phyloP scores from a whole-genome alignment of 2,797 vertebrate genomes.

The Sebastes dallii region DNA sequence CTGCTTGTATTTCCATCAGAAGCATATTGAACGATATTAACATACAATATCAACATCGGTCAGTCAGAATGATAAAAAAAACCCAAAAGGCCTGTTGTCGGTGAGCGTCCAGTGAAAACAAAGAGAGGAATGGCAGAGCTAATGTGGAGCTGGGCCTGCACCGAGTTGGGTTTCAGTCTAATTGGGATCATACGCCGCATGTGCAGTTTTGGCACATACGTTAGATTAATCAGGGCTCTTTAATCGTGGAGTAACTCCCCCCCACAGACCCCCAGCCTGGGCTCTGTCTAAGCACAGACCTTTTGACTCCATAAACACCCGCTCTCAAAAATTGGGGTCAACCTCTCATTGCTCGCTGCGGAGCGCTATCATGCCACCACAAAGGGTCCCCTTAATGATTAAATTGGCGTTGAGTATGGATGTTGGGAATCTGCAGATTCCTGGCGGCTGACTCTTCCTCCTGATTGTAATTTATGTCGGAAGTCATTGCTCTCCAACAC shows the following conservation, averaged over 20 bases:
- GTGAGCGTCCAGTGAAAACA: slow-evolving; percentile 89
- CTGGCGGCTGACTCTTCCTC: slow-evolving; percentile 78
- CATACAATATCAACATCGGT: neutral
- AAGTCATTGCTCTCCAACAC: slow-evolving; percentile 76
- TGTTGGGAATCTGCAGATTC: slow-evolving; percentile 82
- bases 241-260: slow-evolving; percentile 82
- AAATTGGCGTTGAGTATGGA: slow-evolving; percentile 83
- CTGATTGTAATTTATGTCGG: slow-evolving; percentile 85
- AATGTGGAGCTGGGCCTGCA: slow-evolving; percentile 82
- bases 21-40: no score
- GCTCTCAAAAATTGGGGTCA: slow-evolving; percentile 83
- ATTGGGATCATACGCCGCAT: slow-evolving; percentile 92
- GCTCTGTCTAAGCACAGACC: slow-evolving; percentile 84
- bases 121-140: slow-evolving; percentile 83
- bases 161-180: slow-evolving; percentile 89
- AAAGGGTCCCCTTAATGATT: slow-evolving; percentile 82
- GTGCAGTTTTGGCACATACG: slow-evolving; percentile 87
- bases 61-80: slow-evolving; percentile 65
- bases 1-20: neutral
- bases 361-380: slow-evolving; percentile 68
- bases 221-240: slow-evolving; percentile 89
- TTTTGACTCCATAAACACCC: slow-evolving; percentile 89
- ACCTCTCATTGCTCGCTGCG: slow-evolving; percentile 50
- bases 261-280: slow-evolving; percentile 74
- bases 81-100: slow-evolving; percentile 76